Evolutionary conservation across 2,113 vertebrate genomes (phyloP).

Genomic region (Oryzias celebensis): DNA sequence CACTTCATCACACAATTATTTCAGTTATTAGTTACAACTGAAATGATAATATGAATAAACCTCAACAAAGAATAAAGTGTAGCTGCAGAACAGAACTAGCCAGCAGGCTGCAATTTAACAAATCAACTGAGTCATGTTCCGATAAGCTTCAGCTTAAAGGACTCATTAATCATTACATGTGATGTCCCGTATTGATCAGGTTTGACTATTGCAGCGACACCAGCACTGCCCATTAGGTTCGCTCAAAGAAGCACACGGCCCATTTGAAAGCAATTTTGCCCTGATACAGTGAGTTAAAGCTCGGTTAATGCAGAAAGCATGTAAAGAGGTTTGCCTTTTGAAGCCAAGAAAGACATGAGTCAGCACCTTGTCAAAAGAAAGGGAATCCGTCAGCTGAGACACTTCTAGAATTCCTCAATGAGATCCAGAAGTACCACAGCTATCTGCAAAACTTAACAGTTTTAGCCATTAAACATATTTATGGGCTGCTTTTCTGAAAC

Average conservation of each 20-base stretch:
- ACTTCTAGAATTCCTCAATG: too few relatives aligned
- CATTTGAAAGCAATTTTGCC: conserved; percentile 13
- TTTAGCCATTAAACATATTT: too few relatives aligned
- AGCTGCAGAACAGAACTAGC: conserved; percentile 12
- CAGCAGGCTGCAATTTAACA: conserved; percentile 1
- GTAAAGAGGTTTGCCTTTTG: background rate
- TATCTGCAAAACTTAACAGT: too few relatives aligned
- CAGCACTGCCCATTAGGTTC: conserved; percentile 22
- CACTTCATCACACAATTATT: too few relatives aligned
- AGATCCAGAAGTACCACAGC: too few relatives aligned
- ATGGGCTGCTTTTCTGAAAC: too few relatives aligned
- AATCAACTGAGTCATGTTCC: conserved; percentile 22
- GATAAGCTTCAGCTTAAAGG: conserved; percentile 33
- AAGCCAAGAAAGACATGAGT: conserved; percentile 28
- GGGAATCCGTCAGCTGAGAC: too few relatives aligned
- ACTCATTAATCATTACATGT: conserved; percentile 29
- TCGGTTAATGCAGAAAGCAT: background rate
- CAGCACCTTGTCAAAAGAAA: conserved; percentile 4
- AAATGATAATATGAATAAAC: too few relatives aligned
- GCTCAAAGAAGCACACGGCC: conserved; percentile 2
- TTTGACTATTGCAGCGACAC: conserved; percentile 25
- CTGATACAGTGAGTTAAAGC: background rate
- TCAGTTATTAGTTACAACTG: too few relatives aligned
- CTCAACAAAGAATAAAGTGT: conserved; percentile 1
- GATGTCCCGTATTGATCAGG: conserved; percentile 37